Percentiles rank a stretch among this genome's conserved stretches.
Conservation (phyloP, 2,888 invertebrate species). For the Cheiracanthium punctorium region DNA sequence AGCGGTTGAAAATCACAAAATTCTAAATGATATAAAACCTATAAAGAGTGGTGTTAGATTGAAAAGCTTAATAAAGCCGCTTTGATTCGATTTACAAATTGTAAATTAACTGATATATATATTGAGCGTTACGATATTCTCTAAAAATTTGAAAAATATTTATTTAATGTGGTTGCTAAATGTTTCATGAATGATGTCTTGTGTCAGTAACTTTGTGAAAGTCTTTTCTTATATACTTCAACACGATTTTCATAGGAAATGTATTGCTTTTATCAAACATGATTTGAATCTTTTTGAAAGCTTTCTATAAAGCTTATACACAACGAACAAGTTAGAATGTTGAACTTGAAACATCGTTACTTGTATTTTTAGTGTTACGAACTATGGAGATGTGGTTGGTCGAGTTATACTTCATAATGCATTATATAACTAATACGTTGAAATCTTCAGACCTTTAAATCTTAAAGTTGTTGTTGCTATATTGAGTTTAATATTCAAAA, state of each 20-base stretch:
- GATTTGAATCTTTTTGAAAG: conserved; percentile 46
- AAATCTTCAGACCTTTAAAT: background rate
- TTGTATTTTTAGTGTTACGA: background rate
- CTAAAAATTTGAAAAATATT: conserved; percentile 24
- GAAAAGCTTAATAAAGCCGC: background rate
- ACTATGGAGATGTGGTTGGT: background rate
- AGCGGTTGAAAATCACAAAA: background rate
- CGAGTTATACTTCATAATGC: background rate
- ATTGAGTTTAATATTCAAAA: background rate
- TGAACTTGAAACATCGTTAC: background rate
- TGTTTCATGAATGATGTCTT: conserved; percentile 28
- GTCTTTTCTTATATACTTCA: conserved; percentile 34
- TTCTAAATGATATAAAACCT: no score
- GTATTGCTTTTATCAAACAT: conserved; percentile 28
- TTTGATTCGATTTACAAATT: background rate
- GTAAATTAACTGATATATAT: background rate
- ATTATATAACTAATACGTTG: background rate
- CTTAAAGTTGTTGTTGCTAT: background rate
- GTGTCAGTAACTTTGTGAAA: conserved; percentile 26
- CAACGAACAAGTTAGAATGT: conserved; percentile 46
- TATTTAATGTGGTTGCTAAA: conserved; percentile 35
- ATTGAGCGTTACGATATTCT: background rate
- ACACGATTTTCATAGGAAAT: conserved; percentile 41
- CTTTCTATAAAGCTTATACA: conserved; percentile 62
- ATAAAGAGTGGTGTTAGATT: background rate